Evolutionary conservation across 2,113 vertebrate genomes (phyloP), one percentile per base, ranked within the genome.

Genomic region (Hepsetus odoe): DNA sequence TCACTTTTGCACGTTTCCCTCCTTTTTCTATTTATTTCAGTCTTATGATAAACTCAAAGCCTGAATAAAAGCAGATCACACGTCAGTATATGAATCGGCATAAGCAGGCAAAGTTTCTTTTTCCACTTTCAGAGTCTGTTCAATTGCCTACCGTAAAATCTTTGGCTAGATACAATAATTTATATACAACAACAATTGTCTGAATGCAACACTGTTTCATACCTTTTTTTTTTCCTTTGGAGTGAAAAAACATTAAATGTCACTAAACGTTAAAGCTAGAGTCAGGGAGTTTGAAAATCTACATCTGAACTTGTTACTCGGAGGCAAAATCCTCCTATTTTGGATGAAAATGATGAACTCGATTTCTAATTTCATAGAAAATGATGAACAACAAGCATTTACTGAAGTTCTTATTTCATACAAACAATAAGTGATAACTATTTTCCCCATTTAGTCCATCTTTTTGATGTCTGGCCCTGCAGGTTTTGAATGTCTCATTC

Each of bases 131-230:
- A 61, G 16, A 35, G 30, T 35, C 30, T 11, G 8, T n/a, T 32
- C 5, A 11, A 61, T 30, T 32, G 12, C 13, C 61, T 64, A 35
- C 30, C 38, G 61, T 38, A n/a, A 33, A 18, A 9, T 65, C 61
- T 65, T 65, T 65, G 61, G 61, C 32, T 11, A 65, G 9, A 65
- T 44, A 62, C 40, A 64, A 65, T 46, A 4, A 74, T 64, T 65
- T 53, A 20, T 20, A 55, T 32, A 66, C 46, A 75, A 33, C 8
- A 24, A 64, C 18, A 75, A 58, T 72, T 46, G 18, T 74, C 4
- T 5, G n/a, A n/a, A n/a, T n/a, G n/a, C 40, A 38, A 13, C 4
- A 30, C 14, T 3, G 14, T 7, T 10, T n/a, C n/a, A n/a, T 10
- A 38, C 32, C 4, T 1, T 38, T n/a, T 65, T 38, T 7, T 76